A percentile compares a stretch with the other conserved stretches of the same genome.
Evolutionary conservation across 2,888 invertebrate species (phyloP).

Genomic region (Opisthograptis luteolata): DNA sequence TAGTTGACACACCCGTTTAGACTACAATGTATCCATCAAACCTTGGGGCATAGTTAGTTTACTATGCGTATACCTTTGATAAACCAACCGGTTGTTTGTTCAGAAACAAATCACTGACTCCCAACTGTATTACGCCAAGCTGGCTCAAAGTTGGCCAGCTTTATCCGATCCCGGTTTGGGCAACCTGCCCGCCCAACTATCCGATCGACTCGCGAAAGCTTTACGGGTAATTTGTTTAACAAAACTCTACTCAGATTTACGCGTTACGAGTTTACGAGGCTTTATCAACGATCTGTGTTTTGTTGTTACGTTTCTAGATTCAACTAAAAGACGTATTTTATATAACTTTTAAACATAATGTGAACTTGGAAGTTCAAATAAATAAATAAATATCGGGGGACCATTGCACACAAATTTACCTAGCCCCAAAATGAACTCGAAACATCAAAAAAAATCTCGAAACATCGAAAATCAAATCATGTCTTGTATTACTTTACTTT

Average conservation of each 20-base stretch:
- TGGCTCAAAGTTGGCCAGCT: slow-evolving; percentile 58
- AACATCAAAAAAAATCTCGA: too few species aligned
- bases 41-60: too few species aligned
- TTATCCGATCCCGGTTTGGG: slow-evolving; percentile 51
- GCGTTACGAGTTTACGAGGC: slow-evolving; percentile 34
- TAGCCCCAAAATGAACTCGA: too few species aligned
- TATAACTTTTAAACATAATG: too few species aligned
- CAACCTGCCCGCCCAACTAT: slow-evolving; percentile 50
- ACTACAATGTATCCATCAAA: too few species aligned
- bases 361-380: too few species aligned
- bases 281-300: background rate
- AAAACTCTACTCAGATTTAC: slow-evolving; percentile 57
- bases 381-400: too few species aligned
- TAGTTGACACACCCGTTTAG: too few species aligned
- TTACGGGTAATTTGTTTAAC: slow-evolving; percentile 71
- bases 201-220: slow-evolving; percentile 69
- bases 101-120: slow-evolving; percentile 19
- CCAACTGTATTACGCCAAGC: slow-evolving; percentile 25
- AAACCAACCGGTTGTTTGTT: background rate
- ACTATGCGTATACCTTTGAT: background rate
- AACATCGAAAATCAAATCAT: background rate
- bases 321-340: background rate
- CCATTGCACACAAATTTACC: too few species aligned
- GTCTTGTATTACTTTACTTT: too few species aligned
- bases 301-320: background rate